Base-by-base conservation (phyloP, 2,113 vertebrate species). In the Melanerpes aurifrons region DNA sequence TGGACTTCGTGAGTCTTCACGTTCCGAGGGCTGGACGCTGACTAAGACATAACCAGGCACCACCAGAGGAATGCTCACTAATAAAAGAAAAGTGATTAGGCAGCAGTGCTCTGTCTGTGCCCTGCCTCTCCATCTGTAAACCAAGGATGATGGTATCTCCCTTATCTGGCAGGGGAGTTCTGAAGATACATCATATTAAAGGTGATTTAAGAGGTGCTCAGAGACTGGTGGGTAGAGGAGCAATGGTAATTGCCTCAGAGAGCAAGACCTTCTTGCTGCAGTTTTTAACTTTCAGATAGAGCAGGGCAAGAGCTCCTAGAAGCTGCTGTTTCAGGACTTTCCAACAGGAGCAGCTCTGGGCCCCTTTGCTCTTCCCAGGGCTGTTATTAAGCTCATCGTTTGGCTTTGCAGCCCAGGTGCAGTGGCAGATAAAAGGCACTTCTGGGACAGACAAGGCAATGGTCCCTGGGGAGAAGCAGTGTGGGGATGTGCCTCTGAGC, bases 151-250 rank as follows among this genome's bases (percentile, higher is more conserved):
- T 86, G n/a, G 12, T 74, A 89, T 92, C 5, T 0, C 54, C 14
- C 70, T 93, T 95, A 93, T 78, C 87, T 93, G 66, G 66, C n/a
- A 54, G 48, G 68, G 82, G 57, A 92, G 85, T 86, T 93, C 37
- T 50, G 72, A 75, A 89, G 57, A 66, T 63, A 88, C 28, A 91
- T 92, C 64, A 66, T 31, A 94, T 88, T 92, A 95, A 91, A 76
- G 26, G 58, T 91, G 83, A 96, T 96, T 87, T 94, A 72, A 83
- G 89, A 93, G 45, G 91, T 90, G 54, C 29, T 91, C 45, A 62
- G 59, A 88, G 54, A 56, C 18, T 69, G 62, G 12, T 77, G 62
- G 40, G 40, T 17, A 87, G 48, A 74, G 7, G 11, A 92, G 45
- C 24, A 74, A 47, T 4, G 1, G 2, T 58, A 72, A 66, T 9